Evolutionary conservation across 2,113 vertebrate species (phyloP), one percentile per base, ranked within the genome.

Genomic region (Melierax canorus): DNA sequence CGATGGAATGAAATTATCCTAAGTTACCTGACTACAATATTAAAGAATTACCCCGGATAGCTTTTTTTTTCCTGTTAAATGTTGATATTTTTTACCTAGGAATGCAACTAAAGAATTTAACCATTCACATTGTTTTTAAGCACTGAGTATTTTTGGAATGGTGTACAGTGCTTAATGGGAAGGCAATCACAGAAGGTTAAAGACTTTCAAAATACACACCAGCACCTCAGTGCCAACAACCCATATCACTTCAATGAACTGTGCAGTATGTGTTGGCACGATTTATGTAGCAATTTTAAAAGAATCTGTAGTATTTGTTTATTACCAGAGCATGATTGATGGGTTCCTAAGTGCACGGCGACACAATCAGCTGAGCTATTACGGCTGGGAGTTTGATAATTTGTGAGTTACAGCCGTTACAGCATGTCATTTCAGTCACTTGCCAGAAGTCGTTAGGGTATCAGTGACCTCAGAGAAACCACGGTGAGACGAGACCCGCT

Each of bases 321-420:
- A 95, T 92, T 87, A 96, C 91, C 93, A 80, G 85, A 59, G 53
- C 43, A 53, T 90, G 93, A 97, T 32, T 90, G 95, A 97, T 93
- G 87, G 87, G 75, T 87, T 96, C 74, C 91, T 96, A 95, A 97
- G 91, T 68, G 92, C 86, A 86, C 0, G 0, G 78, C 0, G 59
- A 97, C 91, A 93, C 87, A 91, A 95, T 97, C 95, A 96, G 87
- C 78, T 90, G 90, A 94, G 93, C 71, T 91, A 64, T 88, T 94
- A 90, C 0, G 4, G 80, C 77, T 46, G 62, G 48, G 36, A 94
- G 89, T 76, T 73, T 88, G 94, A 79, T 86, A 96, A 96, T 92
- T 55, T 76, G 80, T 62, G 93, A 94, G 67, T 83, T 88, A 93
- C 36, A 62, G 84, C 66, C 41, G 2, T 73, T 92, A 64, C 34